Conservation (phyloP, 2,797 vertebrate species). For the Notoglanidium macrostoma region DNA sequence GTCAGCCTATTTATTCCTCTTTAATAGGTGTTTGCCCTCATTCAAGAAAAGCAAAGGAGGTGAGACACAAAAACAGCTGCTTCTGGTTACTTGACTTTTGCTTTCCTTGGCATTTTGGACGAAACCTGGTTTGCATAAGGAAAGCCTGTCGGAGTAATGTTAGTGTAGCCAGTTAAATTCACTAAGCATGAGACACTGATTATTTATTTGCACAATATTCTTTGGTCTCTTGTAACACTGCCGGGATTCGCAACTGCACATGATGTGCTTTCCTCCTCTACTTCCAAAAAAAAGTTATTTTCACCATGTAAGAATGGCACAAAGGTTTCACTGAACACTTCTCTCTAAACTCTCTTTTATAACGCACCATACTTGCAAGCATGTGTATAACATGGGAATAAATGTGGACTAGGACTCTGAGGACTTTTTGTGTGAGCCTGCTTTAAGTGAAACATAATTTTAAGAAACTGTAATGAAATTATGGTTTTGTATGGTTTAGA, state of each 20-base stretch:
- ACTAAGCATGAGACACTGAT: constrained; percentile 3
- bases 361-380: background rate
- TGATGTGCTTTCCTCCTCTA: constrained; percentile 13
- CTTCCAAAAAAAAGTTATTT: background rate
- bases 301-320: background rate
- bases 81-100: constrained; percentile 9
- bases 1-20: background rate
- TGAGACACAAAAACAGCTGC: constrained; percentile 17
- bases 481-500: background rate
- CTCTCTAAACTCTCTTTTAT: background rate
- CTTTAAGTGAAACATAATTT: background rate
- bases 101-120: constrained; percentile 8
- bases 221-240: constrained; percentile 5
- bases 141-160: background rate
- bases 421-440: background rate
- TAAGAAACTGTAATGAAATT: background rate
- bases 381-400: background rate
- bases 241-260: background rate
- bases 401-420: background rate
- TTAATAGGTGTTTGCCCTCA: constrained; percentile 1
- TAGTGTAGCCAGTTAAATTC: background rate
- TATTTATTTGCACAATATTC: constrained; percentile 3
- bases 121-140: constrained; percentile 17
- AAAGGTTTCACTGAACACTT: background rate
- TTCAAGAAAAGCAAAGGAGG: background rate